Evolutionary conservation across 2,888 invertebrate species (phyloP).

Genomic region (Emesis furor): DNA sequence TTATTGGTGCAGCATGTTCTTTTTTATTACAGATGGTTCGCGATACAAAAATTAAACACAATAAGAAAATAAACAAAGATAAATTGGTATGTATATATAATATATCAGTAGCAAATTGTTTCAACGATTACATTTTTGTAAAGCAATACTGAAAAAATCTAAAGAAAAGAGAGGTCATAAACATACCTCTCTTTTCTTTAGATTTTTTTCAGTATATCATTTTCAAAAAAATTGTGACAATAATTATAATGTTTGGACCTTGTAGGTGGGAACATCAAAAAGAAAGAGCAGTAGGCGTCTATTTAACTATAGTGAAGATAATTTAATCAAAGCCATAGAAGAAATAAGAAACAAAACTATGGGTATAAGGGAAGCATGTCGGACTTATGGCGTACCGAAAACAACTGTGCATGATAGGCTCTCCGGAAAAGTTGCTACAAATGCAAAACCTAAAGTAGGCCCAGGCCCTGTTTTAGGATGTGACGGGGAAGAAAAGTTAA

Average conservation of each 20-base stretch:
- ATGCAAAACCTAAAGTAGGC: conserved; percentile 13
- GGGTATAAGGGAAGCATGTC: conserved; percentile 13
- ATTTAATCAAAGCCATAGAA: background rate
- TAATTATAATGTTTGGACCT: too few relatives aligned
- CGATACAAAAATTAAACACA: background rate
- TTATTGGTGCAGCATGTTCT: background rate
- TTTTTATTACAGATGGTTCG: background rate
- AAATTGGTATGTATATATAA: too few relatives aligned
- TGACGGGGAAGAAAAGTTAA: conserved; percentile 12
- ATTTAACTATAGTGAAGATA: background rate
- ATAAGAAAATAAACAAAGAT: too few relatives aligned
- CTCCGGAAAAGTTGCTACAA: background rate
- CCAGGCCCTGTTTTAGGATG: conserved; percentile 22
- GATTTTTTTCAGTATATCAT: too few relatives aligned
- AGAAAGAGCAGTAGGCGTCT: background rate
- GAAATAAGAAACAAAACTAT: background rate
- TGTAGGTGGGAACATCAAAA: background rate
- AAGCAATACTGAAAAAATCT: too few relatives aligned
- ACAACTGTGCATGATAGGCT: conserved; percentile 3
- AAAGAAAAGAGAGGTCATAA: too few relatives aligned
- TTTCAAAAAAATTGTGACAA: too few relatives aligned
- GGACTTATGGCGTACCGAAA: background rate
- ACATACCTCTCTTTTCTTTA: too few relatives aligned
- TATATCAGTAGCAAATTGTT: too few relatives aligned
- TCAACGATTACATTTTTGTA: too few relatives aligned